A percentile compares a stretch with the other conserved stretches of the same genome.
phyloP scores from a whole-genome alignment of 1,140 invertebrate genomes.

The Drosophila takahashii region DNA sequence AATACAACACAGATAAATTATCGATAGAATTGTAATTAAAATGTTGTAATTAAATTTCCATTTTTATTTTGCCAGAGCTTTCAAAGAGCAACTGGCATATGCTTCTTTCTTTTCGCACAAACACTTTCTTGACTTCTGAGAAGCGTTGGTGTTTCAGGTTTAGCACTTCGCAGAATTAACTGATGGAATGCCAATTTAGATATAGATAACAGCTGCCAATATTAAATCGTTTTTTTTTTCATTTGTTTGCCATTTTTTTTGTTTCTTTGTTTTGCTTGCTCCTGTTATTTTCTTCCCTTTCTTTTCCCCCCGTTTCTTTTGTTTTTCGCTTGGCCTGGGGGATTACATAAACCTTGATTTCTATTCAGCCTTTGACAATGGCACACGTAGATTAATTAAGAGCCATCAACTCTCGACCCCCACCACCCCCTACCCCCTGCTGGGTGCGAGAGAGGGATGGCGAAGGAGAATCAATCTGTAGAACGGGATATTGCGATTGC shows the following conservation, averaged over 20 bases:
- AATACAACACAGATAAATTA: too few species aligned
- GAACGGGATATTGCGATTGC: constrained; percentile 43
- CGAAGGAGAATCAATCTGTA: constrained; percentile 51
- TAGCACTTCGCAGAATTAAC: background rate
- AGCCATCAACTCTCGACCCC: constrained; percentile 1
- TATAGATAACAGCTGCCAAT: constrained; percentile 23
- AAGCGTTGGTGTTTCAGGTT: background rate
- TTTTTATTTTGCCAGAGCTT: too few species aligned
- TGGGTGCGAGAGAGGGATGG: constrained; percentile 15
- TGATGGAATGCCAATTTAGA: background rate
- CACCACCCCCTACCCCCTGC: background rate
- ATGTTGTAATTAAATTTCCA: too few species aligned
- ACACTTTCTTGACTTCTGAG: background rate
- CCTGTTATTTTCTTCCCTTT: background rate
- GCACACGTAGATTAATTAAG: constrained; percentile 55
- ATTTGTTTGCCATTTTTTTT: constrained; percentile 12
- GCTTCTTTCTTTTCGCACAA: background rate
- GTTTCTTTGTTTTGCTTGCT: constrained; percentile 3
- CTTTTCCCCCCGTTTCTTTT: background rate
- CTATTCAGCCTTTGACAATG: constrained; percentile 38
- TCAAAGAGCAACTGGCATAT: background rate
- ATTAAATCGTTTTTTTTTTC: constrained; percentile 7
- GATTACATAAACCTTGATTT: constrained; percentile 57
- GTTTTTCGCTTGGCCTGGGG: constrained; percentile 18
- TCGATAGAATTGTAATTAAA: background rate